A percentile compares a stretch with the other conserved stretches of the same genome.
phyloP scores from a whole-genome alignment of 2,113 vertebrate genomes.

The Amphiprion percula region DNA sequence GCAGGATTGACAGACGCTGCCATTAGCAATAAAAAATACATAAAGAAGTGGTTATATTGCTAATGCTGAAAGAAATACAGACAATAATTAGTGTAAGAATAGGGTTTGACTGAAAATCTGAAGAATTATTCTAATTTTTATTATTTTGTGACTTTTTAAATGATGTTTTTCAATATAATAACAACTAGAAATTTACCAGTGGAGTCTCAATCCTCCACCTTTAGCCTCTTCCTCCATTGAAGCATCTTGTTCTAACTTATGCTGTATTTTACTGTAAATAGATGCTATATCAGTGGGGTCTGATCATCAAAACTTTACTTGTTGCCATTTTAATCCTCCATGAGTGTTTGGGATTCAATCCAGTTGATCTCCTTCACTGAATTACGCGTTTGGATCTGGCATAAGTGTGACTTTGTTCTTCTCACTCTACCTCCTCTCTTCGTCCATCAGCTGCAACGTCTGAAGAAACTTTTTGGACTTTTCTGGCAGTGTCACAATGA shows the following conservation, averaged over 20 bases:
- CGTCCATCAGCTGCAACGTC: neutral
- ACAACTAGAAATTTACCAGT: neutral
- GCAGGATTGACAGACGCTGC: neutral
- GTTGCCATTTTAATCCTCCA: neutral
- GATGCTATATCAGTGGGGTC: neutral
- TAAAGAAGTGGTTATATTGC: neutral
- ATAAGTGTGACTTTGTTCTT: neutral
- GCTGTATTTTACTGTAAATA: too few species aligned
- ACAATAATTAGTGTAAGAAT: neutral
- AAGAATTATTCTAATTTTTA: neutral
- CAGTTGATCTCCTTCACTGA: constrained; percentile 4
- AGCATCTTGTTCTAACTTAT: too few species aligned
- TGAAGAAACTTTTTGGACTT: constrained; percentile 18
- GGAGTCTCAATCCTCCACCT: neutral
- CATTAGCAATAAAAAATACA: neutral
- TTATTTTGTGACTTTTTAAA: neutral
- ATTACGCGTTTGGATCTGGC: neutral
- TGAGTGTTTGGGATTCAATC: neutral
- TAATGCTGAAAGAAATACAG: neutral
- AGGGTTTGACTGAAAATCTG: neutral
- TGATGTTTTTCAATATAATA: neutral
- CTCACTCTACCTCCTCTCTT: neutral
- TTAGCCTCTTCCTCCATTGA: neutral
- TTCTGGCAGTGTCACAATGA: constrained; percentile 28
- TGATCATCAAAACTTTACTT: neutral